Evolutionary conservation across 35 echinoderm and acorn worm species (phyloP).

Genomic region (Patiria miniata): DNA sequence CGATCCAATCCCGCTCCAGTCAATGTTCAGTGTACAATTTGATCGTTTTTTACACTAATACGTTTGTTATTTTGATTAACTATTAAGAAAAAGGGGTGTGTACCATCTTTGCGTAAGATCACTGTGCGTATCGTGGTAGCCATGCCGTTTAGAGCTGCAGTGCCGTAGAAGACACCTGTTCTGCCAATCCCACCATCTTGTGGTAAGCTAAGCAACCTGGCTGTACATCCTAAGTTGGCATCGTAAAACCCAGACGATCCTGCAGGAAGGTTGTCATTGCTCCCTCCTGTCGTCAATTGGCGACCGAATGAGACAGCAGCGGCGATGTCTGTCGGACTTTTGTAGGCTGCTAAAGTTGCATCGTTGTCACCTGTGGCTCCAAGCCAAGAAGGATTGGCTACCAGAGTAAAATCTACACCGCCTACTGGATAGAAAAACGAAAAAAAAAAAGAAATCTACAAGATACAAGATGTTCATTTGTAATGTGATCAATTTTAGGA

Average conservation of each 20-base stretch:
- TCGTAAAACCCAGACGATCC: background rate
- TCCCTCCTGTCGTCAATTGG: background rate
- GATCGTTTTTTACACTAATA: too few relatives aligned
- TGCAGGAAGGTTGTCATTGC: background rate
- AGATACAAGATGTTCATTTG: too few relatives aligned
- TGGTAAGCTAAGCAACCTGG: background rate
- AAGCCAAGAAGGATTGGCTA: background rate
- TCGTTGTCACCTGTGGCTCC: background rate
- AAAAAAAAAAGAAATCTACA: too few relatives aligned
- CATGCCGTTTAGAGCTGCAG: background rate
- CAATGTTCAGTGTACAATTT: too few relatives aligned
- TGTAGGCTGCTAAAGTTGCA: background rate
- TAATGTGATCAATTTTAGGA: too few relatives aligned
- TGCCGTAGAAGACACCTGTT: background rate
- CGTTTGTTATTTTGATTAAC: too few relatives aligned
- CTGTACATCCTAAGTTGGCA: background rate
- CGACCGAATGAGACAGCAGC: background rate
- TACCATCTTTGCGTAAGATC: background rate
- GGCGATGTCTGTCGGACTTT: background rate
- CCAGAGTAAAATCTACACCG: background rate
- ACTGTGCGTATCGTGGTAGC: background rate
- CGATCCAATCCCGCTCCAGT: too few relatives aligned
- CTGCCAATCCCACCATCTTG: background rate
- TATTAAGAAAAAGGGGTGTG: too few relatives aligned
- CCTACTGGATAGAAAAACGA: too few relatives aligned